phyloP scores from a whole-genome alignment of 2,888 invertebrate species.

The Tetrapedia diversipes region DNA sequence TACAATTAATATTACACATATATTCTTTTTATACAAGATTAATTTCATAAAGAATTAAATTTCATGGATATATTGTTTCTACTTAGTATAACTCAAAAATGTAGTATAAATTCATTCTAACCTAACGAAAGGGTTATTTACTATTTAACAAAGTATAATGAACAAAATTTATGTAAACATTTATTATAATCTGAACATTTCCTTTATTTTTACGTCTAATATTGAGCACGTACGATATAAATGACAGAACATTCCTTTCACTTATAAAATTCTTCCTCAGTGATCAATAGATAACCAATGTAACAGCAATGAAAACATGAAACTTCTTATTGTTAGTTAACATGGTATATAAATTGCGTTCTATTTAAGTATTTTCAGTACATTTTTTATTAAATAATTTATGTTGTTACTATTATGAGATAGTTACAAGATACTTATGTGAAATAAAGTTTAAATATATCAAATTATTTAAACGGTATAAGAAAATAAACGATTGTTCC shows the following conservation, averaged over 20 bases:
- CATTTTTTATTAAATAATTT: neutral
- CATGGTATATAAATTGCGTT: neutral
- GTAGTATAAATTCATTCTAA: constrained; percentile 29
- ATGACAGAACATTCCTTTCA: neutral
- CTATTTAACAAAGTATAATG: neutral
- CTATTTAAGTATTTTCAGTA: constrained; percentile 6
- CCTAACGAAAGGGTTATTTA: constrained; percentile 23
- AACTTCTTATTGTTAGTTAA: constrained; percentile 6
- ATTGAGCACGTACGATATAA: neutral
- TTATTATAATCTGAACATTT: neutral
- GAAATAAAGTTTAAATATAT: too few relatives aligned
- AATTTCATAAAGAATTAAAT: neutral
- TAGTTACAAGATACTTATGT: too few relatives aligned
- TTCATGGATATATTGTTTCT: neutral
- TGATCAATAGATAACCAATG: constrained; percentile 19
- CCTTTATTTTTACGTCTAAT: neutral
- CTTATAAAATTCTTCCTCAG: neutral
- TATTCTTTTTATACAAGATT: neutral
- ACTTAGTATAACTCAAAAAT: constrained; percentile 9
- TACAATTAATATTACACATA: neutral
- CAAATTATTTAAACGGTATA: neutral
- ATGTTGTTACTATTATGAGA: too few relatives aligned
- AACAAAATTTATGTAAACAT: neutral
- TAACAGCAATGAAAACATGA: constrained; percentile 5
- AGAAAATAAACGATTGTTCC: neutral